Percentiles rank a stretch among this genome's conserved stretches.
These are phyloP conservation scores for Bombus sibiricus DNA, from an alignment of 1,140 invertebrate species.

Conservation along the genomic window DNA sequence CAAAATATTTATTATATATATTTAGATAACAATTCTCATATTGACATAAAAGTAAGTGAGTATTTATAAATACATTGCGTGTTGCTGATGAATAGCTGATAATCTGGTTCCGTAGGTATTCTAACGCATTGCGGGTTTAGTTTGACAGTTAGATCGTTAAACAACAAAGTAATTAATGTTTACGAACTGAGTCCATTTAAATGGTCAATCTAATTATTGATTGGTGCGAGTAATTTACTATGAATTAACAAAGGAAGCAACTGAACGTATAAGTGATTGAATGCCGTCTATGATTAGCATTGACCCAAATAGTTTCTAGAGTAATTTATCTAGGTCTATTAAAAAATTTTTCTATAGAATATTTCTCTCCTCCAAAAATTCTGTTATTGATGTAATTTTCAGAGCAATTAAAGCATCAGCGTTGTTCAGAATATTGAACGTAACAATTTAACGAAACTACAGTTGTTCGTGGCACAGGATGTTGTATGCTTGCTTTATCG, in stretches of 20 bases:
- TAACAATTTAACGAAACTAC: neutral
- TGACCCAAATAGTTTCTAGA: neutral
- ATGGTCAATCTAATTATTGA: constrained; percentile 34
- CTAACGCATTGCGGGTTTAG: neutral
- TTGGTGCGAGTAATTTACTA: neutral
- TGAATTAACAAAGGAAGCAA: neutral
- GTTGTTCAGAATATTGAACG: neutral
- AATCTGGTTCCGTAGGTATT: neutral
- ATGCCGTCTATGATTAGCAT: neutral
- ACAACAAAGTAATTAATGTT: constrained; percentile 11
- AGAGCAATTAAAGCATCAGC: neutral
- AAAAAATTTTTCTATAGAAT: too few species aligned
- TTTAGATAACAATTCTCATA: neutral
- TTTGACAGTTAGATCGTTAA: neutral
- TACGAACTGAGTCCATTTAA: constrained; percentile 5
- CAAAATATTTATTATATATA: too few species aligned
- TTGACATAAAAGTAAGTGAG: neutral
- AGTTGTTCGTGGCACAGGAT: neutral
- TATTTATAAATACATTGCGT: neutral
- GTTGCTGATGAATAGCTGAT: neutral
- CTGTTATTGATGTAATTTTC: neutral
- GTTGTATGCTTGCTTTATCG: neutral
- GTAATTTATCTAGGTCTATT: neutral
- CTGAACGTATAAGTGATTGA: neutral
- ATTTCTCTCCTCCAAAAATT: neutral